These are phyloP conservation scores for Sebastes jordani DNA, from an alignment of 2,797 vertebrate species.

Conservation along the genomic window DNA sequence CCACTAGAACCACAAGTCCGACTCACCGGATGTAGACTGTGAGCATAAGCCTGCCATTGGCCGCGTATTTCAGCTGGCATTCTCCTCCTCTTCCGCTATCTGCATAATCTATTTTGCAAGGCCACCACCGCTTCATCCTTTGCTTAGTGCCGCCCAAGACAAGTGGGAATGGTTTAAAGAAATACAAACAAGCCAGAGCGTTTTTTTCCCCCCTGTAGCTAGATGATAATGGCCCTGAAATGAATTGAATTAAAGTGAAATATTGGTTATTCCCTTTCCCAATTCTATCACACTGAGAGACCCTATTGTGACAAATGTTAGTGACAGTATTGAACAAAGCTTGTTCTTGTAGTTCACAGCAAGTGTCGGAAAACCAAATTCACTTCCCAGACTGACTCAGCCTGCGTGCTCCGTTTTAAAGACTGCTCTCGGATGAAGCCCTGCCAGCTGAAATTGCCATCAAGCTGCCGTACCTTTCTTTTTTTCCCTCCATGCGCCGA, in stretches of 20 bases:
- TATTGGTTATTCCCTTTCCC: not conserved
- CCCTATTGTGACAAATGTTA: not conserved
- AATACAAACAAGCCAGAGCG: too few species aligned
- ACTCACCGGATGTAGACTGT: too few species aligned
- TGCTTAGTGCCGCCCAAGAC: too few species aligned
- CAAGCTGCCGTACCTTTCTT: slow-evolving; percentile 3
- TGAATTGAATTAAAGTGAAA: not conserved
- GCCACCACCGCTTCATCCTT: too few species aligned
- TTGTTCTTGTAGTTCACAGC: slow-evolving; percentile 4
- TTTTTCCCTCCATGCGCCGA: slow-evolving; percentile 22
- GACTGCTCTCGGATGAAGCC: slow-evolving; percentile 19
- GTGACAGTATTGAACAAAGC: slow-evolving; percentile 7
- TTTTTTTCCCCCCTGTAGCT: too few species aligned
- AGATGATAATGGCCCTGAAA: not conserved
- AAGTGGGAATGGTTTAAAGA: too few species aligned
- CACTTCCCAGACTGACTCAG: not conserved
- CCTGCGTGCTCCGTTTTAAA: slow-evolving; percentile 13
- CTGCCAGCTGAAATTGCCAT: slow-evolving; percentile 39
- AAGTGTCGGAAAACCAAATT: slow-evolving; percentile 10
- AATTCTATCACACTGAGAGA: not conserved
- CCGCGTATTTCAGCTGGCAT: too few species aligned
- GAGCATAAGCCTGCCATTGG: too few species aligned
- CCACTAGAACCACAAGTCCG: not conserved
- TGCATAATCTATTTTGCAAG: too few species aligned
- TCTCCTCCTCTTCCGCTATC: too few species aligned